Evolutionary conservation across 2,888 invertebrate species (phyloP).

Genomic region (Zhuqinia jingwanae): DNA sequence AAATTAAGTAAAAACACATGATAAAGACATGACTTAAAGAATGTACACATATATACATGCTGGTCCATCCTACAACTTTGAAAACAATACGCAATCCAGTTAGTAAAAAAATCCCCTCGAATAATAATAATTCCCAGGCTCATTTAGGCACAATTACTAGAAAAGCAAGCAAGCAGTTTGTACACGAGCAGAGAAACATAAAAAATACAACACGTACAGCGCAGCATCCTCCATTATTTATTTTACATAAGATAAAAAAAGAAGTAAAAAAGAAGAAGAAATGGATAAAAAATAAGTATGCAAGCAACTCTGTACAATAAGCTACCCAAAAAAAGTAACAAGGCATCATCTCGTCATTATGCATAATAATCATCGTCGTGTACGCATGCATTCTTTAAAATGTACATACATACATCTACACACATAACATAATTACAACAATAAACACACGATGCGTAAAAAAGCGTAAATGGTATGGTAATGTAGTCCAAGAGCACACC

Average conservation of each 20-base stretch:
- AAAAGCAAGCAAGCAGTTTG: slow-evolving; percentile 44
- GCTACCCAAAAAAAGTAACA: too few species aligned
- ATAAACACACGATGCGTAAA: slow-evolving; percentile 41
- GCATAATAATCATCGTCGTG: slow-evolving; percentile 16
- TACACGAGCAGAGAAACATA: slow-evolving; percentile 51
- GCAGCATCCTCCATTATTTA: not conserved
- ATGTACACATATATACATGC: too few species aligned
- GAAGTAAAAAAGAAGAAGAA: slow-evolving; percentile 9
- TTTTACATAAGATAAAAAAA: slow-evolving; percentile 26
- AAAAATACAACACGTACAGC: slow-evolving; percentile 18
- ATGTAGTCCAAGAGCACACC: slow-evolving; percentile 47
- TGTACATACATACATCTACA: slow-evolving; percentile 50
- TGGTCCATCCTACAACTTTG: too few species aligned
- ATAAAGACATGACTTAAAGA: too few species aligned
- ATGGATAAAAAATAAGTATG: slow-evolving; percentile 47
- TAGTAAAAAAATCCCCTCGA: not conserved
- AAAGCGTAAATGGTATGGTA: slow-evolving; percentile 7
- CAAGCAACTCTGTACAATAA: too few species aligned
- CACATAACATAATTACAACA: slow-evolving; percentile 9
- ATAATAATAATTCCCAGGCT: slow-evolving; percentile 26
- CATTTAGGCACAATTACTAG: slow-evolving; percentile 48
- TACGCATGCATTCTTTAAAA: slow-evolving; percentile 16
- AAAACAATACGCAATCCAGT: slow-evolving; percentile 15
- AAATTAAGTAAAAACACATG: too few species aligned
- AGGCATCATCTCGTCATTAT: too few species aligned